These are phyloP conservation scores for Cephus pygmeus DNA, from an alignment of 2,888 invertebrate species.

Conservation along the genomic window DNA sequence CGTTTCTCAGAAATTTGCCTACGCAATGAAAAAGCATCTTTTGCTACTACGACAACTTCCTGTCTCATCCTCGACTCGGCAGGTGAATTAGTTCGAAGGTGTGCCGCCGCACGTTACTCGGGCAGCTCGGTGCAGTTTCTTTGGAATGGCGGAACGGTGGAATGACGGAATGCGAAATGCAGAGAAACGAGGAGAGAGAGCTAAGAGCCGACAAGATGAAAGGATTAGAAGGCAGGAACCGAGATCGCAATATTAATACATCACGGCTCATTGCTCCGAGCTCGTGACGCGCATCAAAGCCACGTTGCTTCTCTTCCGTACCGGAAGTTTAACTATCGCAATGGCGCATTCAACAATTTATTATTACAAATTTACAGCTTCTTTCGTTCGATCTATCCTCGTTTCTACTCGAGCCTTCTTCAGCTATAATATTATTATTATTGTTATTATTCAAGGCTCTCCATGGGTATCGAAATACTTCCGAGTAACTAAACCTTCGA, in stretches of 20 bases:
- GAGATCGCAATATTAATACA: constrained; percentile 31
- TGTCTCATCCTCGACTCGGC: no score
- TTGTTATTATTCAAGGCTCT: not conserved
- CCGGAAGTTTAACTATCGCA: constrained; percentile 17
- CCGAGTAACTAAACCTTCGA: not conserved
- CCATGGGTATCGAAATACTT: not conserved
- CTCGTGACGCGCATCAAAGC: constrained; percentile 2
- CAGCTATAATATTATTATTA: not conserved
- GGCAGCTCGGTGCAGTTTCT: not conserved
- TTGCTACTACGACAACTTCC: no score
- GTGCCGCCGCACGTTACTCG: constrained; percentile 4
- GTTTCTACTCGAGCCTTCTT: not conserved
- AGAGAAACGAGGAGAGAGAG: not conserved
- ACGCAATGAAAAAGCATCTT: no score
- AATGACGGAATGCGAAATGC: constrained; percentile 1
- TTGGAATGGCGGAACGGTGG: not conserved
- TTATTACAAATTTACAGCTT: not conserved
- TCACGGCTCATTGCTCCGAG: constrained; percentile 22
- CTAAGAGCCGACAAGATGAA: constrained; percentile 29
- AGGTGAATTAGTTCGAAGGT: no score
- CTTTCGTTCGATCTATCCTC: not conserved
- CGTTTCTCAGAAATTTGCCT: not conserved
- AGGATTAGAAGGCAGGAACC: constrained; percentile 21
- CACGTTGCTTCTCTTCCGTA: constrained; percentile 12
- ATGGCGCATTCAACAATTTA: not conserved